Base-by-base conservation (phyloP, 1,140 invertebrate genomes). In the Brachionus manjavacas region DNA sequence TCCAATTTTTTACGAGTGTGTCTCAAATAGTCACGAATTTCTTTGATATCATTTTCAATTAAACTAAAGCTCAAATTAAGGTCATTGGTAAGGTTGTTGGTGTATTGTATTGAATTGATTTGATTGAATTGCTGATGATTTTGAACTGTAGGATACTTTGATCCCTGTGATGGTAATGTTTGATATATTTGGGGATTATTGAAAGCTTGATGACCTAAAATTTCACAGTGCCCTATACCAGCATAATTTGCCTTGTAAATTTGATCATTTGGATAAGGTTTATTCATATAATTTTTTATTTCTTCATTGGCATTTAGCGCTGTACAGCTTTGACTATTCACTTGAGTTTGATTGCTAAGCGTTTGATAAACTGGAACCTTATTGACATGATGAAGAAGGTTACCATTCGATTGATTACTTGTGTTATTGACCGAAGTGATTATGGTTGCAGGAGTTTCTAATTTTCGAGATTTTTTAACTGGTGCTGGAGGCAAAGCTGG, bases 1-100 rank as follows among this genome's bases (percentile, higher is more conserved):
- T 84, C 83, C 16, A 84, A 23, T 39, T 66, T 66, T 23, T 84
- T 84, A 4, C 83, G 41, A 11, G 83, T 84, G 11, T 55, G 60
- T 9, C 83, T 43, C n/a, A 84, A 55, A 74, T 74, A 84, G 25
- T 84, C 83, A 6, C 83, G 16, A 43, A 84, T 76, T 74, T 84
- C 83, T 76, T 76, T 84, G 4, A 84, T 68, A 64, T 84, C 83
- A 76, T 74, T 84, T 49, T 84, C 83, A 7, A 84, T 74, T 12
- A 84, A 11, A 46, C 25, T 68, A 72, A 84, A 68, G 43, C 66
- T 70, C 25, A 68, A 60, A 84, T 84, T 72, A 35, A 84, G 16
- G 9, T 49, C 25, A 23, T 76, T 55, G 16, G 28, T 39, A 28
- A 52, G 46, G 49, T 84, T 68, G 25, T 46, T 76, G 11, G 12